These are phyloP conservation scores for Tiliacea aurago DNA, from an alignment of 2,888 invertebrate species.

Conservation along the genomic window DNA sequence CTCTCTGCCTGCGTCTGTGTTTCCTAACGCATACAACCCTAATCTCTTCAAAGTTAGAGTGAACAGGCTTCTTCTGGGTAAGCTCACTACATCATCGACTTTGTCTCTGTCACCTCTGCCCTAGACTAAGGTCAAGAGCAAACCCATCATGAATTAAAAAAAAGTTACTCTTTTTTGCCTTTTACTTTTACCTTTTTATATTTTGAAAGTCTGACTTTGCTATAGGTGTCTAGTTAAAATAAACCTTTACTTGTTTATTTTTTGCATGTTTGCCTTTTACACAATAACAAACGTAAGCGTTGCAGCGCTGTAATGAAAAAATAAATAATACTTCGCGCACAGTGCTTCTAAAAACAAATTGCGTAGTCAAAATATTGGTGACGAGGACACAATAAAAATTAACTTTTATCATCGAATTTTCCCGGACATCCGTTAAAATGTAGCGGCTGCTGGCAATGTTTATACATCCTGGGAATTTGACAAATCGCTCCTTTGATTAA, in stretches of 20 bases:
- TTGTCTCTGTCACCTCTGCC: no score
- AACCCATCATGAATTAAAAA: no score
- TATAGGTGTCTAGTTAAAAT: background rate
- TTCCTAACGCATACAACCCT: no score
- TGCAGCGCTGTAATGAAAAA: conserved; percentile 32
- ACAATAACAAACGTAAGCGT: conserved; percentile 31
- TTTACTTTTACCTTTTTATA: background rate
- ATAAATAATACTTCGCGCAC: conserved; percentile 31
- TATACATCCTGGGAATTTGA: conserved; percentile 51
- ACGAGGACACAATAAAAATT: conserved; percentile 50
- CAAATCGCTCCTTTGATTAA: conserved; percentile 69
- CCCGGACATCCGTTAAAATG: conserved; percentile 38
- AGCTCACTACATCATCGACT: no score
- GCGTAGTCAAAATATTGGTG: conserved; percentile 47
- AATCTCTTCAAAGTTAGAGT: no score
- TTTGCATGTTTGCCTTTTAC: conserved; percentile 20
- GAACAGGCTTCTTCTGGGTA: no score
- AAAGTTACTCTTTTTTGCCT: background rate
- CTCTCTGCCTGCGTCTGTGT: no score
- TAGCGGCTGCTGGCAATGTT: conserved; percentile 53
- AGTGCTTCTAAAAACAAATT: conserved; percentile 40
- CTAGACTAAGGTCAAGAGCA: no score
- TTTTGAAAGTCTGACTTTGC: no score
- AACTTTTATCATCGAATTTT: conserved; percentile 51
- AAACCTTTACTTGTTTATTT: conserved; percentile 3